Conservation (phyloP, 2,888 invertebrate species). For the Phragmatobia fuliginosa region DNA sequence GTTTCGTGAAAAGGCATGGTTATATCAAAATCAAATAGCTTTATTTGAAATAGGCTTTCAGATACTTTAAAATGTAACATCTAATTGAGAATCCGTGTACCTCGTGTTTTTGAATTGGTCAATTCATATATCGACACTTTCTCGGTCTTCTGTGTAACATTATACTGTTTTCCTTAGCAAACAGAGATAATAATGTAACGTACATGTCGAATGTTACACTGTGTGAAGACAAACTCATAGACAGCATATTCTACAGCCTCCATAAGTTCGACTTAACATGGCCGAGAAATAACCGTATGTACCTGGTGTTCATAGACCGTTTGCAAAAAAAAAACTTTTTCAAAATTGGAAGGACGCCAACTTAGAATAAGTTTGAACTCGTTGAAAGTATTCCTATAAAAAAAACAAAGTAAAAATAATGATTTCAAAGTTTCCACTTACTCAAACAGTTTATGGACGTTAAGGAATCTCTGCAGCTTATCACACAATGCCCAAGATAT, state of each 20-base stretch:
- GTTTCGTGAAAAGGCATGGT: too few species aligned
- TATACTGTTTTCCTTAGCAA: too few species aligned
- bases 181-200: too few species aligned
- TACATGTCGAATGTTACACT: not conserved
- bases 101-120: too few species aligned
- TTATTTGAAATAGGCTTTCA: too few species aligned
- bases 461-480: constrained; percentile 90
- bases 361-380: not conserved
- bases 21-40: too few species aligned
- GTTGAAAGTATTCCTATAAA: not conserved
- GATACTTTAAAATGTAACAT: too few species aligned
- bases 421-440: constrained; percentile 69
- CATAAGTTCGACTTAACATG: not conserved
- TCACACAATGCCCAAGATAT: constrained; percentile 94
- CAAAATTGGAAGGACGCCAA: too few species aligned
- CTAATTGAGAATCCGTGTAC: too few species aligned
- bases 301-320: not conserved
- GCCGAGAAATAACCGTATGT: not conserved
- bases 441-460: constrained; percentile 92
- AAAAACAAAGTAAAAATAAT: not conserved
- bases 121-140: too few species aligned
- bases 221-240: not conserved
- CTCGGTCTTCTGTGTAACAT: too few species aligned
- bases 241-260: not conserved
- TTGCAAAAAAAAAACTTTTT: not conserved